phyloP scores from a whole-genome alignment of 2,797 vertebrate genomes.

The Delichon dasypus region DNA sequence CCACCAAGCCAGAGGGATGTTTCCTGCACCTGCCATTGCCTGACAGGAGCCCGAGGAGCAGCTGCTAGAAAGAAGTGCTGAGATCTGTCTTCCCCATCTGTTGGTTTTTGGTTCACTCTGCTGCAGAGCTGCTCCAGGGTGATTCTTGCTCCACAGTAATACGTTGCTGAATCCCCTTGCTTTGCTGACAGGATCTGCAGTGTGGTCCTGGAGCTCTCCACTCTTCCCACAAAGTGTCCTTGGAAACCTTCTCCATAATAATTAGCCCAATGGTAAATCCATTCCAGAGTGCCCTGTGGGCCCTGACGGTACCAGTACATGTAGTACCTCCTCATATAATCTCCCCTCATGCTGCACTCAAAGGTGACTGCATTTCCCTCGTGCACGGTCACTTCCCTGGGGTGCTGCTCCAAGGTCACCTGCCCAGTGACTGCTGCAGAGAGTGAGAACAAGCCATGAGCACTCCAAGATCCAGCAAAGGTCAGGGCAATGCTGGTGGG shows the following conservation, averaged over 20 bases:
- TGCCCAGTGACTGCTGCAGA: neutral
- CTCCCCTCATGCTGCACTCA: neutral
- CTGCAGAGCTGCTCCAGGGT: neutral
- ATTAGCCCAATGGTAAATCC: fast-evolving
- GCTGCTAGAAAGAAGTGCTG: neutral
- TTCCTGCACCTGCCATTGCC: neutral
- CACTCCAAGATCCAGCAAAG: neutral
- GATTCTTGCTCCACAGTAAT: neutral
- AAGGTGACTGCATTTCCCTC: neutral
- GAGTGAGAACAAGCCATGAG: neutral
- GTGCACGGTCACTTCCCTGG: fast-evolving
- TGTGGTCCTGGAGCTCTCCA: no score
- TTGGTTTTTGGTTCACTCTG: neutral
- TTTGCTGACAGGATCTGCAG: neutral
- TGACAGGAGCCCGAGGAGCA: neutral
- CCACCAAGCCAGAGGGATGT: no score
- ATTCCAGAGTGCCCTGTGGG: neutral
- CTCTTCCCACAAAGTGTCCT: fast-evolving
- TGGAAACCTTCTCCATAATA: neutral
- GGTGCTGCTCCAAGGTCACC: neutral
- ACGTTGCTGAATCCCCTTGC: neutral
- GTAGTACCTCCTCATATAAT: fast-evolving
- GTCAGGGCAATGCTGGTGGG: neutral
- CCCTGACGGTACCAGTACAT: neutral
- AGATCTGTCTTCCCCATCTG: neutral